Evolutionary conservation across 2,113 vertebrate genomes (phyloP), one percentile per base, ranked within the genome.

Genomic region (Clarias batrachus): DNA sequence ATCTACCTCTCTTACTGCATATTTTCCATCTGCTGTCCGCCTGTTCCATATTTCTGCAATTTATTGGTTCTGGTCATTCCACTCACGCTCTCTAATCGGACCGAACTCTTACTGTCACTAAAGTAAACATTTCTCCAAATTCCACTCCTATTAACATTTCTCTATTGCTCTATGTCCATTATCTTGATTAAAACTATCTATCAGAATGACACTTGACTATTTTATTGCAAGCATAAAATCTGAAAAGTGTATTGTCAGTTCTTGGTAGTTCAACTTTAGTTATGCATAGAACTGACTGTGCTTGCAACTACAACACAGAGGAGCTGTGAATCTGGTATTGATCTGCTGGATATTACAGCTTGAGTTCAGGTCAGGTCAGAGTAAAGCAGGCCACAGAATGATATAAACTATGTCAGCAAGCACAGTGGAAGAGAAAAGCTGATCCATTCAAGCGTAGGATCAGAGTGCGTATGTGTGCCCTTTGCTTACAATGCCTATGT

Each of bases 361-460:
- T 48, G 41, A 68, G 68, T 79, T 79, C 79, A 78, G 57, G 37
- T 74, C 73, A 71, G 87, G 83, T 56, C 87, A 90, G 85, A 83
- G 60, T 12, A 74, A 19, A 68, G 70, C 87, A 82, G 82, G 14
- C 41, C 86, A 87, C 62, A 80, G 85, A 87, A 87, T 87, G 83
- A 83, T 81, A 74, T 87, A 77, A 87, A 88, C 86, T 70, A 83
- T 90, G 87, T 88, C 87, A 89, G 89, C 87, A 90, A 83, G 87
- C 80, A 87, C 83, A 88, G 79, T 87, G 86, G 79, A 65, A 87
- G 66, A 73, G 79, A 88, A 88, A 77, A 81, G 81, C 88, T 73
- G 66, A 59, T 66, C 83, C 54, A 88, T 90, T 87, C 87, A 87
- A 48, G 76, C 63, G 48, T 25, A 68, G 84, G 85, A 89, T 87